Percentiles rank a stretch among this genome's conserved stretches.
phyloP scores from a whole-genome alignment of 2,888 invertebrate genomes.

The Brachycybe producta region DNA sequence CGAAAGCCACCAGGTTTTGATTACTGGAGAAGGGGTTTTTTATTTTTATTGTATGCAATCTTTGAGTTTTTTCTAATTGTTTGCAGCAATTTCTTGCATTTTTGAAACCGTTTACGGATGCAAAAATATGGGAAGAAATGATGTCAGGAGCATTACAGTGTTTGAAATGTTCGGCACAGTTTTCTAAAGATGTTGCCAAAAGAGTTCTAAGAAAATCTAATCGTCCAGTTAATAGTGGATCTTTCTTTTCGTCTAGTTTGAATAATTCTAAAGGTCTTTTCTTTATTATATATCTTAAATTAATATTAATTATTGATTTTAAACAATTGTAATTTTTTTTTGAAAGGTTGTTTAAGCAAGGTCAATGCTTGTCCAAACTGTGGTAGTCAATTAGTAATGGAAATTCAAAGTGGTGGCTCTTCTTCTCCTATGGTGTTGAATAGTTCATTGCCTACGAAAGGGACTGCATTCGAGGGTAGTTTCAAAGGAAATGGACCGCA shows the following conservation, averaged over 20 bases:
- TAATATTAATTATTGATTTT: neutral
- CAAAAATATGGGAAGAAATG: slow-evolving; percentile 11
- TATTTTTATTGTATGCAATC: neutral
- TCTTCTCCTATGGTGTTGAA: neutral
- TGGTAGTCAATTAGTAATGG: slow-evolving; percentile 13
- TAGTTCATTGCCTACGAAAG: neutral
- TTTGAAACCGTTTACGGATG: slow-evolving; percentile 11
- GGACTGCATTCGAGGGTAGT: no score
- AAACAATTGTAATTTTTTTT: neutral
- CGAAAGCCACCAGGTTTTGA: slow-evolving; percentile 15
- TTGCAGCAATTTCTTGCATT: slow-evolving; percentile 8
- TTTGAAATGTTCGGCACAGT: slow-evolving; percentile 15
- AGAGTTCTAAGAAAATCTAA: slow-evolving; percentile 5
- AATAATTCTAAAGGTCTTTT: slow-evolving; percentile 4
- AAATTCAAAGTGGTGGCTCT: neutral
- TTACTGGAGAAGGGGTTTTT: no score
- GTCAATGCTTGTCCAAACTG: slow-evolving; percentile 17
- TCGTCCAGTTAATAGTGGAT: slow-evolving; percentile 1
- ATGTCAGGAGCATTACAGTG: slow-evolving; percentile 17
- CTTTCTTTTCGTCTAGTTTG: slow-evolving; percentile 7
- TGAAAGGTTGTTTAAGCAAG: slow-evolving; percentile 5
- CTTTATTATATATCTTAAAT: neutral
- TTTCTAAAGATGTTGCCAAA: slow-evolving; percentile 16
- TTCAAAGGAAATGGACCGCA: no score
- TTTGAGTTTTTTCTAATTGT: slow-evolving; percentile 1